phyloP scores from a whole-genome alignment of 1,140 invertebrate species.

The Caenorhabditis remanei region DNA sequence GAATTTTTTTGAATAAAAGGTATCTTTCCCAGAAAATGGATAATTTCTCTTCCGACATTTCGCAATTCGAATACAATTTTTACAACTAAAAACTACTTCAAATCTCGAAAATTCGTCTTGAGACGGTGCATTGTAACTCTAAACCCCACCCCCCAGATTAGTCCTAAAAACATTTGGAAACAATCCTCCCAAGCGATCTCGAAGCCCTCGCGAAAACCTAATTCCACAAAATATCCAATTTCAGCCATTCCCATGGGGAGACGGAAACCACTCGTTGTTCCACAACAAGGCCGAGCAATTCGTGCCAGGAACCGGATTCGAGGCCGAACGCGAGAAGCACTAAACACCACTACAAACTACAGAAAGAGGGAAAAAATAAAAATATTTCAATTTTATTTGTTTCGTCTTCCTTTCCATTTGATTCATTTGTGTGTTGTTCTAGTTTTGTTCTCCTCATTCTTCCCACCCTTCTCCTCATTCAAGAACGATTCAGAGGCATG shows the following conservation, averaged over 20 bases:
- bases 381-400: neutral
- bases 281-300: constrained; percentile 69
- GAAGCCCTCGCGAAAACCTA: neutral
- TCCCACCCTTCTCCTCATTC: neutral
- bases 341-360: constrained; percentile 1
- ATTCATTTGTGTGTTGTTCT: constrained; percentile 23
- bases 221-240: constrained; percentile 38
- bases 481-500: neutral
- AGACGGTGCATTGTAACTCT: no score
- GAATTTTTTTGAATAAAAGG: no score
- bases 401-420: neutral
- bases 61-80: neutral
- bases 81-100: neutral
- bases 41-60: no score
- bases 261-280: constrained; percentile 69
- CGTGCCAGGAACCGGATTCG: constrained; percentile 69
- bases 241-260: constrained; percentile 70
- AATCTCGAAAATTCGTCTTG: no score
- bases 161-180: neutral
- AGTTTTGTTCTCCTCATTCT: neutral
- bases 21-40: no score
- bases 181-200: neutral
- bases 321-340: constrained; percentile 65
- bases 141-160: no score
- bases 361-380: neutral